phyloP scores from a whole-genome alignment of 2,888 invertebrate genomes.

The Phlogophora meticulosa region DNA sequence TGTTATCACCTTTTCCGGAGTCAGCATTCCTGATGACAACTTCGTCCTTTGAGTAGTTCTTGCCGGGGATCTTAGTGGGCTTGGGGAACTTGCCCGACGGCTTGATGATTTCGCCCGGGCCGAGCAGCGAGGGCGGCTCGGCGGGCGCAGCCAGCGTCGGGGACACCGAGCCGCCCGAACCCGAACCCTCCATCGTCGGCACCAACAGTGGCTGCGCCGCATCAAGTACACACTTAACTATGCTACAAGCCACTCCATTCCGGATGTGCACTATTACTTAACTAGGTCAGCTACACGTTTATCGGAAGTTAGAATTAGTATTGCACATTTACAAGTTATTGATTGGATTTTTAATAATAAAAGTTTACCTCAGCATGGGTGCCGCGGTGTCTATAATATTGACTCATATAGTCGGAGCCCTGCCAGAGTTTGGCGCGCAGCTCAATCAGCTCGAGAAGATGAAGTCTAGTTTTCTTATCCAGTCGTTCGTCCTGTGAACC shows the following conservation, averaged over 20 bases:
- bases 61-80: conserved; percentile 97
- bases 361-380: conserved; percentile 90
- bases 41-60: conserved; percentile 98
- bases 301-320: conserved; percentile 49
- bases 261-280: conserved; percentile 58
- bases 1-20: conserved; percentile 97
- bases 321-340: conserved; percentile 29
- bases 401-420: conserved; percentile 95
- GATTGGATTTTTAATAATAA: conserved; percentile 12
- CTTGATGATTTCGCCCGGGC: conserved; percentile 96
- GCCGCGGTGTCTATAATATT: conserved; percentile 95
- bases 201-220: conserved; percentile 83
- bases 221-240: conserved; percentile 14
- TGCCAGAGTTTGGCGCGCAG: conserved; percentile 98
- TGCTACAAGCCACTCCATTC: conserved; percentile 37
- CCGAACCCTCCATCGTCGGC: conserved; percentile 90
- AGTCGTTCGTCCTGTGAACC: conserved; percentile 97
- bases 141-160: conserved; percentile 91
- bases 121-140: conserved; percentile 92
- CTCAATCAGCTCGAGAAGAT: conserved; percentile 97
- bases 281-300: conserved; percentile 65
- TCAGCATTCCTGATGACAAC: conserved; percentile 98
- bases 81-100: conserved; percentile 97
- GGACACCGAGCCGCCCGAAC: conserved; percentile 87
- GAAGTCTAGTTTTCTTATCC: conserved; percentile 96